Evolutionary conservation across 2,113 vertebrate genomes (phyloP).

Genomic region (Misgurnus mizolepis): DNA sequence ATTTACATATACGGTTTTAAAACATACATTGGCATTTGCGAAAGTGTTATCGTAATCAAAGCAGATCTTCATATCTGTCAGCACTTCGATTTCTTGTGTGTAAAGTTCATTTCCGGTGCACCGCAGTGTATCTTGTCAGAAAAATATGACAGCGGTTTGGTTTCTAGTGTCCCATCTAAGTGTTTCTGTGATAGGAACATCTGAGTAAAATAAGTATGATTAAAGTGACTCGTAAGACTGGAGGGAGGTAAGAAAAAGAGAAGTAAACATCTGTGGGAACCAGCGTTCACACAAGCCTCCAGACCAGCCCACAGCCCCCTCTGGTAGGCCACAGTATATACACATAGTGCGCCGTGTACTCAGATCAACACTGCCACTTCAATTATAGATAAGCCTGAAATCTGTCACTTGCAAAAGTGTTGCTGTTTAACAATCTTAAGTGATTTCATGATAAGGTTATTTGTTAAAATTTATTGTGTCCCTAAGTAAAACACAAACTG

Average conservation of each 20-base stretch:
- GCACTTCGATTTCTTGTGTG: conserved; percentile 1
- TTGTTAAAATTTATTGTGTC: no score
- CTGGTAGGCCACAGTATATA: conserved; percentile 31
- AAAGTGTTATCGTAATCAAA: not conserved
- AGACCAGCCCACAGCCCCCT: conserved; percentile 47
- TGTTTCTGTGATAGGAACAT: conserved; percentile 19
- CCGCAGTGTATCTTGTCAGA: not conserved
- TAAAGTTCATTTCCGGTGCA: conserved; percentile 1
- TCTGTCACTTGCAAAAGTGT: not conserved
- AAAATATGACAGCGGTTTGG: not conserved
- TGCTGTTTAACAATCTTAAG: no score
- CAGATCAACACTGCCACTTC: conserved; percentile 18
- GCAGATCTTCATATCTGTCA: conserved; percentile 2
- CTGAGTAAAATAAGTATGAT: conserved; percentile 44
- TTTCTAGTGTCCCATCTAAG: not conserved
- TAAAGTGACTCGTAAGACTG: conserved; percentile 48
- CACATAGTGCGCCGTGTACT: not conserved
- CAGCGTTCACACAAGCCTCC: conserved; percentile 36
- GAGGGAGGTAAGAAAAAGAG: conserved; percentile 47
- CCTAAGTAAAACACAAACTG: no score
- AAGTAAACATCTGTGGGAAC: conserved; percentile 50
- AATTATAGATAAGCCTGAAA: conserved; percentile 1
- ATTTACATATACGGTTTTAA: not conserved
- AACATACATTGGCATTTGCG: no score
- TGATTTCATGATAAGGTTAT: no score